Evolutionary conservation across 2,888 invertebrate genomes (phyloP).

Genomic region (Crocallis elinguaria): DNA sequence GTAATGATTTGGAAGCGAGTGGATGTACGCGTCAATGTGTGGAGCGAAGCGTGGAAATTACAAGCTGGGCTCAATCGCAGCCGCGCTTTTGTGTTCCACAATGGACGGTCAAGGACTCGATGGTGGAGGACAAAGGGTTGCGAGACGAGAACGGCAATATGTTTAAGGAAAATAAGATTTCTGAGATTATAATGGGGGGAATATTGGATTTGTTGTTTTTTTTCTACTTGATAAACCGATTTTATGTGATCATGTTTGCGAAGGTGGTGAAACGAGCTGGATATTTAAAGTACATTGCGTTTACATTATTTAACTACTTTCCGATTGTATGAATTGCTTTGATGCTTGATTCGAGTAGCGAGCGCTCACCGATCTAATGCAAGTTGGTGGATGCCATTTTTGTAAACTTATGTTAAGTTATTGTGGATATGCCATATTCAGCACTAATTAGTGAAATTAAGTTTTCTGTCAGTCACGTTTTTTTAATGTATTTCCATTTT

Average conservation of each 20-base stretch:
- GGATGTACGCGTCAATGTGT: slow-evolving; percentile 77
- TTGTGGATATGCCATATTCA: too few relatives aligned
- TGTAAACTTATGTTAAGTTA: too few relatives aligned
- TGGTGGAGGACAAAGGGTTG: slow-evolving; percentile 74
- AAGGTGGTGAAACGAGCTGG: too few relatives aligned
- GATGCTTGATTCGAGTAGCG: too few relatives aligned
- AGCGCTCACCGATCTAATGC: too few relatives aligned
- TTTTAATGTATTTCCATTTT: background rate
- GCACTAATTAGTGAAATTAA: too few relatives aligned
- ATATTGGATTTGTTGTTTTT: background rate
- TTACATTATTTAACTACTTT: too few relatives aligned
- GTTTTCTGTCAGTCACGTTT: too few relatives aligned
- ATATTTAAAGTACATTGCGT: too few relatives aligned
- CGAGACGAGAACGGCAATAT: slow-evolving; percentile 45
- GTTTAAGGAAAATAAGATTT: slow-evolving; percentile 21
- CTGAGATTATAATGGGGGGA: background rate
- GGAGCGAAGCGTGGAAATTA: slow-evolving; percentile 80
- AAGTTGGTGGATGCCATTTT: too few relatives aligned
- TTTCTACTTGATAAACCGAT: background rate
- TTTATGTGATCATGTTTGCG: too few relatives aligned
- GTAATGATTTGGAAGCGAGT: slow-evolving; percentile 84
- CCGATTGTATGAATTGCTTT: too few relatives aligned
- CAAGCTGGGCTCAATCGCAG: slow-evolving; percentile 75
- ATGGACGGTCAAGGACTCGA: slow-evolving; percentile 81
- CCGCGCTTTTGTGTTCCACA: slow-evolving; percentile 75